A percentile compares a stretch with the other conserved stretches of the same genome.
Evolutionary conservation across 2,113 vertebrate genomes (phyloP).

Genomic region (Silurus glanis): DNA sequence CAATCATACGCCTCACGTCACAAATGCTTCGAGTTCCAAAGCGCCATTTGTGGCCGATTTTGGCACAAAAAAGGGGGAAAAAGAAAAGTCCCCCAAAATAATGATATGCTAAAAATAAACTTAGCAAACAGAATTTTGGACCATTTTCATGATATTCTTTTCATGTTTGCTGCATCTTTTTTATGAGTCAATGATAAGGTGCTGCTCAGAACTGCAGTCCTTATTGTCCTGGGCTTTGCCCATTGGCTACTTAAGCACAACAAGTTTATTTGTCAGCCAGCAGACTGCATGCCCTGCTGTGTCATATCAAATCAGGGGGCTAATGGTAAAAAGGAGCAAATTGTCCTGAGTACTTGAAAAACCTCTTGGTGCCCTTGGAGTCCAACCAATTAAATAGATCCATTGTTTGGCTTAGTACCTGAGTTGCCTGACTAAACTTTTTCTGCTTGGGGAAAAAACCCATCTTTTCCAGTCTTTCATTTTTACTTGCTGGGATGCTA

Average conservation of each 20-base stretch:
- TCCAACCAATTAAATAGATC: neutral
- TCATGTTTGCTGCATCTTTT: neutral
- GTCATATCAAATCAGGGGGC: constrained; percentile 6
- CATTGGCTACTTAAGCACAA: constrained; percentile 3
- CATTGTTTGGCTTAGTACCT: neutral
- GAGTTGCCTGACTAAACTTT: neutral
- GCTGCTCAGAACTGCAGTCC: neutral
- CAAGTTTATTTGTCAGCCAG: constrained; percentile 23
- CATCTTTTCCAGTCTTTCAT: neutral
- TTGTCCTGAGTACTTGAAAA: constrained; percentile 9
- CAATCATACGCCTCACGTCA: constrained; percentile 9
- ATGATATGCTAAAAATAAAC: neutral
- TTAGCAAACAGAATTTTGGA: too few species aligned
- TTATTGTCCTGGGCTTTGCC: constrained; percentile 6
- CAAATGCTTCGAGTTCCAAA: constrained; percentile 2
- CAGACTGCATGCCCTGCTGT: neutral
- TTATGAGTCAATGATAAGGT: neutral
- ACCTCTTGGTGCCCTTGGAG: neutral
- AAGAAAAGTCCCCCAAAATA: neutral
- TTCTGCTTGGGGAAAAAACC: neutral
- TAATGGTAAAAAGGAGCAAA: constrained; percentile 6
- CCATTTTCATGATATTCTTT: too few species aligned
- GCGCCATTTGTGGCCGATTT: neutral
- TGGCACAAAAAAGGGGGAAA: neutral
- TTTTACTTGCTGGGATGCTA: neutral